These are phyloP conservation scores for Pristionchus maxplancki DNA, from an alignment of 2,888 invertebrate genomes.

Conservation along the genomic window DNA sequence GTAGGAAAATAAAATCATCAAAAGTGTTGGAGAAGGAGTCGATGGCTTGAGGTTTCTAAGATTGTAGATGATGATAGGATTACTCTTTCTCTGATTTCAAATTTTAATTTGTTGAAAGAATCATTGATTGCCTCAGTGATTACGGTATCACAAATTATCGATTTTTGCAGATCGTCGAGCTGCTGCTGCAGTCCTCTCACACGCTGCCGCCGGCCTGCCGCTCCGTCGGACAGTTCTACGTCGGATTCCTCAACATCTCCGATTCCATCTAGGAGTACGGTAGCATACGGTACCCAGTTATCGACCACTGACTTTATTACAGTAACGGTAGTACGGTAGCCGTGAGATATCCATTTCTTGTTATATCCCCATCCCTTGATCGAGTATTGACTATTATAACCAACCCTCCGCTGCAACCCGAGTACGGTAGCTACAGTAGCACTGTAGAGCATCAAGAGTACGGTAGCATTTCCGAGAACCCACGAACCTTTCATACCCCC, in stretches of 20 bases:
- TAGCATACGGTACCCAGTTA: neutral
- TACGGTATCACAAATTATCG: neutral
- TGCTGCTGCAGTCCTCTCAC: constrained; percentile 66
- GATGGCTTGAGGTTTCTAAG: too few species aligned
- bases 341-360: neutral
- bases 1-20: too few species aligned
- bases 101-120: neutral
- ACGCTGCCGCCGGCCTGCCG: constrained; percentile 69
- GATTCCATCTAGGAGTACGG: constrained; percentile 30
- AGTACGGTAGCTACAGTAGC: constrained; percentile 32
- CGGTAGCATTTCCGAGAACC: constrained; percentile 29
- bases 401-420: neutral
- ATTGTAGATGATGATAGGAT: too few species aligned
- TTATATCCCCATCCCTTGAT: neutral
- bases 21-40: too few species aligned
- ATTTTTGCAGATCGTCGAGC: constrained; percentile 61
- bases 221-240: constrained; percentile 74
- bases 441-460: neutral
- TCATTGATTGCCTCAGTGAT: neutral
- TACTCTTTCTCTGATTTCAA: too few species aligned
- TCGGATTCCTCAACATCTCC: constrained; percentile 58
- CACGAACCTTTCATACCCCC: constrained; percentile 37
- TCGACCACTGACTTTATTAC: neutral
- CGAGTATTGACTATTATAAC: neutral
- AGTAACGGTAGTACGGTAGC: too few species aligned